Conservation (phyloP, 1,140 invertebrate species). For the Thrips palmi region DNA sequence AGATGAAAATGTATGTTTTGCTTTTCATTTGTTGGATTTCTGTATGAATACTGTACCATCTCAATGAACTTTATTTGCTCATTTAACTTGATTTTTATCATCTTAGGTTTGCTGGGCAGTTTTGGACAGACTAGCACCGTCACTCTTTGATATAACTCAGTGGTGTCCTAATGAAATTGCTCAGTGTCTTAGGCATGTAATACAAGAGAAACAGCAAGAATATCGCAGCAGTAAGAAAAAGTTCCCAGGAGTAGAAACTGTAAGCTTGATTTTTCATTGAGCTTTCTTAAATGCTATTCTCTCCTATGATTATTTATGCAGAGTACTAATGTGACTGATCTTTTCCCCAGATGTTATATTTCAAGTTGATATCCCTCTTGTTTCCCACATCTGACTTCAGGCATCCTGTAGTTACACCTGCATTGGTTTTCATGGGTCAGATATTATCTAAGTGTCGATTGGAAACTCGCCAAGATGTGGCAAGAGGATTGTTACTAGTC, state of each 20-base stretch:
- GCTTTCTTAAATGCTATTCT: slow-evolving; percentile 8
- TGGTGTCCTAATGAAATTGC: slow-evolving; percentile 44
- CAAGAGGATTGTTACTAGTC: slow-evolving; percentile 58
- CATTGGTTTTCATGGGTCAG: slow-evolving; percentile 63
- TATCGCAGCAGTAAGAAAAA: slow-evolving; percentile 39
- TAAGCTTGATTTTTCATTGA: slow-evolving; percentile 17
- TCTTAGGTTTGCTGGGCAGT: slow-evolving; percentile 15
- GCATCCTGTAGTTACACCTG: slow-evolving; percentile 70
- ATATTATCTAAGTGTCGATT: slow-evolving; percentile 45
- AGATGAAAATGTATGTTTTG: background rate
- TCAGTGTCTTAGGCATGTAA: slow-evolving; percentile 39
- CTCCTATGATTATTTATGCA: slow-evolving; percentile 3
- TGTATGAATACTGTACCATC: slow-evolving; percentile 4
- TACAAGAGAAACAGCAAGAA: slow-evolving; percentile 52
- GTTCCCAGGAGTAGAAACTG: slow-evolving; percentile 49
- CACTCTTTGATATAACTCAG: slow-evolving; percentile 54
- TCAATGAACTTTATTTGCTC: background rate
- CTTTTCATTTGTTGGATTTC: slow-evolving; percentile 13
- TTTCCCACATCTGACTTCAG: slow-evolving; percentile 79
- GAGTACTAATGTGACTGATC: slow-evolving; percentile 7
- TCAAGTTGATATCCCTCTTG: slow-evolving; percentile 55
- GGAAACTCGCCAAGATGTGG: slow-evolving; percentile 40
- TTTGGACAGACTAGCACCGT: slow-evolving; percentile 34
- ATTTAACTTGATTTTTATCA: background rate
- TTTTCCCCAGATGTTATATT: slow-evolving; percentile 46